Evolutionary conservation across 2,888 invertebrate genomes (phyloP).

Genomic region (Thysanoteuthis rhombus): DNA sequence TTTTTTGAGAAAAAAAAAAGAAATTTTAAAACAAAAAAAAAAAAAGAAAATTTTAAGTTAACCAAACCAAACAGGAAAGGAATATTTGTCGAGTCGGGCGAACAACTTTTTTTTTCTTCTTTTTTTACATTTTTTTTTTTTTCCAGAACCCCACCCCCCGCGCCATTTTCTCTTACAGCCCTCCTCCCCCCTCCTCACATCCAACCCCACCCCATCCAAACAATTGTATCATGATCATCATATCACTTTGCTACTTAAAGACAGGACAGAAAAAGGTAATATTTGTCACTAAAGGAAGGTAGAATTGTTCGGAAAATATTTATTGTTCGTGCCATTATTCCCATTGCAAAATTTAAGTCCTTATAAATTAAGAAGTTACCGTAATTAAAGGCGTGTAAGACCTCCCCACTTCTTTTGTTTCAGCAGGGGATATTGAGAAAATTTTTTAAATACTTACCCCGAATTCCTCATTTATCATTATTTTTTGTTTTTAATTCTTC

Average conservation of each 20-base stretch:
- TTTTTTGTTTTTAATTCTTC: no score
- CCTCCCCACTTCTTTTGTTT: no score
- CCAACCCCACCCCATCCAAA: not conserved
- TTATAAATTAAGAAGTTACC: not conserved
- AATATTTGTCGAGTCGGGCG: not conserved
- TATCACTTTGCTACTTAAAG: not conserved
- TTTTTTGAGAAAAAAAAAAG: not conserved
- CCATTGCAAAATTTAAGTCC: not conserved
- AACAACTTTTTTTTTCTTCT: not conserved
- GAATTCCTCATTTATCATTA: no score
- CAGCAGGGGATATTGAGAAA: no score
- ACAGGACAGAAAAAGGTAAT: not conserved
- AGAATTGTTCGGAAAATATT: not conserved
- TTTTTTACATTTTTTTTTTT: not conserved
- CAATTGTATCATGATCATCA: not conserved
- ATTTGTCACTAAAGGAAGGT: not conserved
- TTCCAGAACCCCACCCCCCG: not conserved
- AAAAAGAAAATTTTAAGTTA: not conserved
- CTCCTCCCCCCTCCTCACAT: not conserved
- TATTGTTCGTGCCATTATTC: not conserved
- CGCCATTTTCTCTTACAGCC: not conserved
- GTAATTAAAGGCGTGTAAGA: no score
- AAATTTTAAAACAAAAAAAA: not conserved
- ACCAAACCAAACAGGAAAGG: not conserved
- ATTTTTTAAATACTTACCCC: no score